A percentile compares a stretch with the other conserved stretches of the same genome.
These are phyloP conservation scores for Troides helena DNA, from an alignment of 2,888 invertebrate species.

Conservation along the genomic window DNA sequence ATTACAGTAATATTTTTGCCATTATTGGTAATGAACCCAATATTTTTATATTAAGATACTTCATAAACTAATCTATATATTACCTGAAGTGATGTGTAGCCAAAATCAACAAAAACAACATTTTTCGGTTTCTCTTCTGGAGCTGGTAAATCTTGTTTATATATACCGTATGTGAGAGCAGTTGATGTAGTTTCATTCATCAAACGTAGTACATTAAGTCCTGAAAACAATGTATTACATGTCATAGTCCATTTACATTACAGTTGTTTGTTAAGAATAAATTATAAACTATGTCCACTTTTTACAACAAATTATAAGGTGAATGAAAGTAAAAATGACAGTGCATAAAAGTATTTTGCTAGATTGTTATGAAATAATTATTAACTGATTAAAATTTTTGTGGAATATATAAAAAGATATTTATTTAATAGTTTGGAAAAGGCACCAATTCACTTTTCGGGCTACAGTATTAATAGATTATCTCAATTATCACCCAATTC, in stretches of 20 bases:
- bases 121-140: constrained; percentile 93
- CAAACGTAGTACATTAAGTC: constrained; percentile 94
- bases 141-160: constrained; percentile 96
- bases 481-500: too few species aligned
- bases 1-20: too few species aligned
- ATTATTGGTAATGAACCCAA: too few species aligned
- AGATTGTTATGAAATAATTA: too few species aligned
- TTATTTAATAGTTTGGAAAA: too few species aligned
- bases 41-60: neutral
- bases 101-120: constrained; percentile 98
- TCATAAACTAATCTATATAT: constrained; percentile 4
- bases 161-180: constrained; percentile 98
- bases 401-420: too few species aligned
- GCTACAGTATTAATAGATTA: too few species aligned
- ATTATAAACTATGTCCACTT: neutral
- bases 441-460: too few species aligned
- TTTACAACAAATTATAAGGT: too few species aligned
- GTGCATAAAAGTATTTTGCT: too few species aligned
- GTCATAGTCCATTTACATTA: neutral
- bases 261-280: neutral
- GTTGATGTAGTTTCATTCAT: constrained; percentile 99
- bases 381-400: too few species aligned
- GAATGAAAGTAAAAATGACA: too few species aligned
- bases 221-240: constrained; percentile 50
- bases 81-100: constrained; percentile 93